Conservation (phyloP, 2,113 vertebrate species). For the Microcebus jonahi region DNA sequence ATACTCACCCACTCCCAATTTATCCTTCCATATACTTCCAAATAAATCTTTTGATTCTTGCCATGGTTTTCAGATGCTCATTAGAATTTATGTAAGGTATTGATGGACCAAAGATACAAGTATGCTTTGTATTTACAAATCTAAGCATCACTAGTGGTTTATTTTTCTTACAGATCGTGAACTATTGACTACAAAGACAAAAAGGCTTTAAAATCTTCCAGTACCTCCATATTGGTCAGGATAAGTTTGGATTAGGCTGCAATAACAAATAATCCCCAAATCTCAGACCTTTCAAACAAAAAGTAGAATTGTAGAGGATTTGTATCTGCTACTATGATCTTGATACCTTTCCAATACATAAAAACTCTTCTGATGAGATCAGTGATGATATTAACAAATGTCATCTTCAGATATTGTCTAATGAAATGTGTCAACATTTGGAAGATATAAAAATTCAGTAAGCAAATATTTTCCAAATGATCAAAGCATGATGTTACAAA, state of each 20-base stretch:
- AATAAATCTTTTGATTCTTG: not conserved
- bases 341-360: not conserved
- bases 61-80: not conserved
- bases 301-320: not conserved
- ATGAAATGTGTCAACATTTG: not conserved
- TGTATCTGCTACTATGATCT: not conserved
- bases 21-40: not conserved
- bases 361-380: not conserved
- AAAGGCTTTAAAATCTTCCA: not conserved
- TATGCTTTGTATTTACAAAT: not conserved
- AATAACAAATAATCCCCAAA: not conserved
- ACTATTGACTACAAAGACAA: not conserved
- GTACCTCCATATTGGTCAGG: not conserved
- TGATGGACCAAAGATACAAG: not conserved
- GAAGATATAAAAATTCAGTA: conserved; percentile 24
- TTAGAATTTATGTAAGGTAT: not conserved
- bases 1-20: not conserved
- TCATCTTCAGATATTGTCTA: conserved; percentile 12
- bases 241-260: not conserved
- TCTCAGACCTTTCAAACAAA: not conserved
- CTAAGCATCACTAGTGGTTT: not conserved
- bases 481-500: not conserved
- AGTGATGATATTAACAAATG: not conserved
- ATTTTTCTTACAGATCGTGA: not conserved
- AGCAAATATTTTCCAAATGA: conserved; percentile 5